These are phyloP conservation scores for Aldabrachelys gigantea DNA, from an alignment of 2,113 vertebrate species.

Conservation along the genomic window DNA sequence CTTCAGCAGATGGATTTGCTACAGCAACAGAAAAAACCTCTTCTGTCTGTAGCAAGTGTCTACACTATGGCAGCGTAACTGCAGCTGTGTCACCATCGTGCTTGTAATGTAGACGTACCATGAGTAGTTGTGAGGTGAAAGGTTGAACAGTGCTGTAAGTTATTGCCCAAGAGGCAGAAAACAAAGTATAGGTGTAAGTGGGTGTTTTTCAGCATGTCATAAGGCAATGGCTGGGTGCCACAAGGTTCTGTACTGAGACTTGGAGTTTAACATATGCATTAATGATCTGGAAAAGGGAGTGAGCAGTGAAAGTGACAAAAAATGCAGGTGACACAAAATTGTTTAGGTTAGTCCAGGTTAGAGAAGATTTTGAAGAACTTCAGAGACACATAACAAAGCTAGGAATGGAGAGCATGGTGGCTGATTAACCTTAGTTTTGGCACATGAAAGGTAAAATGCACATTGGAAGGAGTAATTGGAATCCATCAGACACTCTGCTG, in stretches of 20 bases:
- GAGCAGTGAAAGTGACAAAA: rapidly evolving
- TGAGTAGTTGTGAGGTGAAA: no score
- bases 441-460: rapidly evolving
- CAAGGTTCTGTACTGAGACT: background rate
- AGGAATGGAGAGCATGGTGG: background rate
- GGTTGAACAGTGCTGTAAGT: no score
- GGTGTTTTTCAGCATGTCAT: no score
- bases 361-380: rapidly evolving
- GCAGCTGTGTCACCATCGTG: no score
- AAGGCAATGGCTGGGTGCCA: background rate
- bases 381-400: background rate
- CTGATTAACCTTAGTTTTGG: background rate
- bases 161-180: no score
- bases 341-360: rapidly evolving
- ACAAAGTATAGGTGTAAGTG: no score
- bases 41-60: no score
- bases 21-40: no score
- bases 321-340: background rate
- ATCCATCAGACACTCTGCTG: rapidly evolving
- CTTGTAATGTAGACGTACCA: no score
- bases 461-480: rapidly evolving
- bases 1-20: no score
- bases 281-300: background rate
- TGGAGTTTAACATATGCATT: rapidly evolving
- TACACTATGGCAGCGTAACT: no score